Evolutionary conservation across 2,888 invertebrate species (phyloP).

Genomic region (Ormyrus labotus): DNA sequence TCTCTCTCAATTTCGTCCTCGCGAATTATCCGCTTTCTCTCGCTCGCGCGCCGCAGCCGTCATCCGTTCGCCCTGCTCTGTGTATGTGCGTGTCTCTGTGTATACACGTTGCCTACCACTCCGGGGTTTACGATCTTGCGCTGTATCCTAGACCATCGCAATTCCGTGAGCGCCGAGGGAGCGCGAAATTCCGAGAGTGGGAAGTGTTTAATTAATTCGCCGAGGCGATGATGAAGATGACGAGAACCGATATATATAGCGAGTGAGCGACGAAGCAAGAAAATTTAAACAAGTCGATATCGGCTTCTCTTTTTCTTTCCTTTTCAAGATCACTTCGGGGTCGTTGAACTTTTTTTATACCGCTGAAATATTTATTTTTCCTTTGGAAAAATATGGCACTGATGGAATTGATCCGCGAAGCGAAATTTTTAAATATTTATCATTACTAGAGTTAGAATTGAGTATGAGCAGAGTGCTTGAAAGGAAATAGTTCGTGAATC

Average conservation of each 20-base stretch:
- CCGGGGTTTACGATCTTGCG: slow-evolving; percentile 58
- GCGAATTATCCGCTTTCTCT: slow-evolving; percentile 47
- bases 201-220: slow-evolving; percentile 54
- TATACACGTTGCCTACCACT: slow-evolving; percentile 26
- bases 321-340: neutral
- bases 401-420: neutral
- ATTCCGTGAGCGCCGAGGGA: slow-evolving; percentile 26
- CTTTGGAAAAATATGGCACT: neutral
- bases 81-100: neutral
- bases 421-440: slow-evolving; percentile 13
- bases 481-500: neutral
- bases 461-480: neutral
- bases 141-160: slow-evolving; percentile 44
- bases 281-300: slow-evolving; percentile 24
- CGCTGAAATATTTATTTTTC: slow-evolving; percentile 16
- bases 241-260: slow-evolving; percentile 42
- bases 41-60: slow-evolving; percentile 38
- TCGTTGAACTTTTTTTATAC: neutral
- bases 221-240: slow-evolving; percentile 56
- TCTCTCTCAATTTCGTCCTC: slow-evolving; percentile 33
- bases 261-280: neutral
- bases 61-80: slow-evolving; percentile 12
- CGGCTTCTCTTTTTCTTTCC: slow-evolving; percentile 1
- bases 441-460: neutral
- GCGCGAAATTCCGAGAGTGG: slow-evolving; percentile 48